Percentiles rank a stretch among this genome's conserved stretches.
Evolutionary conservation across 2,797 vertebrate species (phyloP).

Genomic region (Discoglossus pictus): DNA sequence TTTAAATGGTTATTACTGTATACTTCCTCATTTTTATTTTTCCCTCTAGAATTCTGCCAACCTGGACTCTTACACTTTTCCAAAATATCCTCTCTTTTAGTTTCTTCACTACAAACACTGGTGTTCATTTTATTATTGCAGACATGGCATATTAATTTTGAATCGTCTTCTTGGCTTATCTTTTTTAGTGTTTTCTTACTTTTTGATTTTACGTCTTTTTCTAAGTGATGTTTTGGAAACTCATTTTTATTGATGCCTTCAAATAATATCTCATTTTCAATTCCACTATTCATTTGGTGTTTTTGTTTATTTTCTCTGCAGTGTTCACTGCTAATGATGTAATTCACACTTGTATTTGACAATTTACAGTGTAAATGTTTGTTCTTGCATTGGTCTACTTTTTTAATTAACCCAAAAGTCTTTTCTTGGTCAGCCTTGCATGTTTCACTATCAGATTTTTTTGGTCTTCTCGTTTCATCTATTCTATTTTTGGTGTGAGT

Average conservation of each 20-base stretch:
- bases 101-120: conserved; percentile 52
- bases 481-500: conserved; percentile 55
- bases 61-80: conserved; percentile 52
- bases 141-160: conserved; percentile 54
- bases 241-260: conserved; percentile 54
- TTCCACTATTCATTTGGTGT: conserved; percentile 58
- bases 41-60: conserved; percentile 13
- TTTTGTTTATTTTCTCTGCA: conserved; percentile 63
- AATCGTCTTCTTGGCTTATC: conserved; percentile 51
- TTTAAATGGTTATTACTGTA: conserved; percentile 56
- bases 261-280: conserved; percentile 40
- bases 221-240: conserved; percentile 41
- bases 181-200: conserved; percentile 59
- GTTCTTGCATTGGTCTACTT: conserved; percentile 54
- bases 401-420: conserved; percentile 58
- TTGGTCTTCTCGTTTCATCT: conserved; percentile 61
- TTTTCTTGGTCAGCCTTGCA: conserved; percentile 40
- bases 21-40: conserved; percentile 52
- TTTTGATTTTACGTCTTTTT: conserved; percentile 59
- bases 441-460: conserved; percentile 61
- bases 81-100: conserved; percentile 54
- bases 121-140: conserved; percentile 54
- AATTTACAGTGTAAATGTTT: conserved; percentile 56
- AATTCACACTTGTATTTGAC: conserved; percentile 54
- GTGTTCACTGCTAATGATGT: conserved; percentile 66